These are phyloP conservation scores for Standfussiana lucernea DNA, from an alignment of 2,888 invertebrate species.

Conservation along the genomic window DNA sequence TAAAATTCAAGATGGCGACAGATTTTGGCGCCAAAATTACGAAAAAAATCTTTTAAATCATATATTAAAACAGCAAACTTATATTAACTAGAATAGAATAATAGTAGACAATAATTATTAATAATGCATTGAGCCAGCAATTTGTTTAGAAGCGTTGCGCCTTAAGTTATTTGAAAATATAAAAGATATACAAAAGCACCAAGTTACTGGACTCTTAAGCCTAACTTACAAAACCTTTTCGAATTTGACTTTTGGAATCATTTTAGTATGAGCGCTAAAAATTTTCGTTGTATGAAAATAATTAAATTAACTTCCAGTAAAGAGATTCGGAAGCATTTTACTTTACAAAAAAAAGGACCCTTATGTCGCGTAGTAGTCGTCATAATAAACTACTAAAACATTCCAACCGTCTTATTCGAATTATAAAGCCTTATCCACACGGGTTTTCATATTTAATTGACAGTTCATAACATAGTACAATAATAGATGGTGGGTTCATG, in stretches of 20 bases:
- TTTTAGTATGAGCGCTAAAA: not conserved
- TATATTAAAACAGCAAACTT: constrained; percentile 70
- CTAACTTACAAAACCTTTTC: constrained; percentile 66
- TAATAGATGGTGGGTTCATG: constrained; percentile 39
- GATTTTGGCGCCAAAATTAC: constrained; percentile 56
- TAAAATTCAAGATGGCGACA: constrained; percentile 64
- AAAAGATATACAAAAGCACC: constrained; percentile 79
- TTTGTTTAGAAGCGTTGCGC: constrained; percentile 80
- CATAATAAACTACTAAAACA: not conserved
- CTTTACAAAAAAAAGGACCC: not conserved
- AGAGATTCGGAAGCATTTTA: not conserved
- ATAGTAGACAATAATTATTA: constrained; percentile 72
- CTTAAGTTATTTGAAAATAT: constrained; percentile 72
- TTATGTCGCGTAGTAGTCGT: not conserved
- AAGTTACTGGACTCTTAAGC: constrained; percentile 78
- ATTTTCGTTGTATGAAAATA: constrained; percentile 49
- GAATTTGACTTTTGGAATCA: constrained; percentile 48
- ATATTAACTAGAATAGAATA: constrained; percentile 64
- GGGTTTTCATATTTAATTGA: constrained; percentile 49
- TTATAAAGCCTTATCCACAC: constrained; percentile 63
- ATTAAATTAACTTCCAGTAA: not conserved
- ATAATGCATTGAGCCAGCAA: constrained; percentile 84
- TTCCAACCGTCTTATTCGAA: constrained; percentile 50
- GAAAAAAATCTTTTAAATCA: constrained; percentile 57
- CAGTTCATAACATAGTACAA: constrained; percentile 48